Conservation (phyloP, 2,113 vertebrate genomes). For the Cygnus buccinator region DNA sequence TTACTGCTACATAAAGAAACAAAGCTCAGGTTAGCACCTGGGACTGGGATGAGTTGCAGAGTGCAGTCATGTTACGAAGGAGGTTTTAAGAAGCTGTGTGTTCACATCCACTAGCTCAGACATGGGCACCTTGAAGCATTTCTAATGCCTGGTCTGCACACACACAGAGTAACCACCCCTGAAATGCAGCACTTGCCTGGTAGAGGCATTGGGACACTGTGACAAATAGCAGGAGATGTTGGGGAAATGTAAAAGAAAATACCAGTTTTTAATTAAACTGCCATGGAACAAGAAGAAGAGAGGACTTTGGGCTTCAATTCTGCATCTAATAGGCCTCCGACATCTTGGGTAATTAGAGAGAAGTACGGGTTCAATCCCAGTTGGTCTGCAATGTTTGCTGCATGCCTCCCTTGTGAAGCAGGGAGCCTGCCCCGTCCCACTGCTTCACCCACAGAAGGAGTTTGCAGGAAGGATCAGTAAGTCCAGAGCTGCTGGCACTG, state of each 20-base stretch:
- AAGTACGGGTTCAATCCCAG: background rate
- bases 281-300: background rate
- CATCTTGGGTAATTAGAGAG: background rate
- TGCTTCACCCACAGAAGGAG: background rate
- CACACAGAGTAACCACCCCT: background rate
- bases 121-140: background rate
- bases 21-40: background rate
- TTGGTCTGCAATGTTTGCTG: background rate
- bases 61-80: background rate
- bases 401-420: rapidly evolving
- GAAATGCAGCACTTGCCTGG: background rate
- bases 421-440: background rate
- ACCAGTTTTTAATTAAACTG: background rate
- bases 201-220: rapidly evolving
- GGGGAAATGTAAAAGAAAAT: background rate
- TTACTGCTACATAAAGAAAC: background rate
- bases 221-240: background rate
- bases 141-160: background rate
- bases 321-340: background rate
- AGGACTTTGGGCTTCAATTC: background rate
- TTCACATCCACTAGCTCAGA: background rate
- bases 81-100: background rate
- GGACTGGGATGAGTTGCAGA: background rate
- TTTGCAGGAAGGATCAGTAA: background rate
- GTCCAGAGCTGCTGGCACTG: background rate